Base-by-base conservation (phyloP, 92 coral and sea anemone genomes). In the Plumapathes pennacea region DNA sequence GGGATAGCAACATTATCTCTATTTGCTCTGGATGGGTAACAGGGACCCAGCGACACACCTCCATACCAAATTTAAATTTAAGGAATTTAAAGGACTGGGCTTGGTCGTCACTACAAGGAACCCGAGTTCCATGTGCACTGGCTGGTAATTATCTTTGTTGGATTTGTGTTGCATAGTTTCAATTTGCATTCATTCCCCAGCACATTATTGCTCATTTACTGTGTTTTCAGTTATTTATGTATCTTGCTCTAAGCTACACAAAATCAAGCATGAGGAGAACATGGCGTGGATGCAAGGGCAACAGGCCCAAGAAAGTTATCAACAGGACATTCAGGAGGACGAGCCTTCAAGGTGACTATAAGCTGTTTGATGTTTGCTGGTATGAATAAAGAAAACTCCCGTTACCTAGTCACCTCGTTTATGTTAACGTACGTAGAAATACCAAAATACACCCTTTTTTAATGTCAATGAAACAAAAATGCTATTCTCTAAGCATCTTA, bases 151-250 rank as follows among this genome's bases (percentile, higher is more conserved):
- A n/a, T n/a, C n/a, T n/a, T n/a, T n/a, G n/a, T n/a, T n/a, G n/a
- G n/a, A n/a, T n/a, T n/a, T n/a, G n/a, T n/a, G n/a, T n/a, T n/a
- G n/a, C n/a, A n/a, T n/a, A n/a, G n/a, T n/a, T n/a, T n/a, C n/a
- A n/a, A n/a, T n/a, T n/a, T n/a, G n/a, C n/a, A n/a, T n/a, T n/a
- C n/a, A n/a, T n/a, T 6, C 4, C 42, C 25, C 4, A 31, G 31
- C 22, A 43, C 28, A 22, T 32, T 15, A 10, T 20, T 29, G 5
- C 10, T 0, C 31, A 26, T 43, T 10, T 15, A 45, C 67, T 64
- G 21, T 72, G 42, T 45, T 79, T 81, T 57, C 72, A 81, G 88
- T 54, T 61, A 74, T 67, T 54, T 74, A 74, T 54, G 88, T 75
- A 54, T 74, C 88, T 50, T 81, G 83, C 54, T 57, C 41, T 33